Evolutionary conservation across 2,797 vertebrate genomes (phyloP).

Genomic region (Chelon labrosus): DNA sequence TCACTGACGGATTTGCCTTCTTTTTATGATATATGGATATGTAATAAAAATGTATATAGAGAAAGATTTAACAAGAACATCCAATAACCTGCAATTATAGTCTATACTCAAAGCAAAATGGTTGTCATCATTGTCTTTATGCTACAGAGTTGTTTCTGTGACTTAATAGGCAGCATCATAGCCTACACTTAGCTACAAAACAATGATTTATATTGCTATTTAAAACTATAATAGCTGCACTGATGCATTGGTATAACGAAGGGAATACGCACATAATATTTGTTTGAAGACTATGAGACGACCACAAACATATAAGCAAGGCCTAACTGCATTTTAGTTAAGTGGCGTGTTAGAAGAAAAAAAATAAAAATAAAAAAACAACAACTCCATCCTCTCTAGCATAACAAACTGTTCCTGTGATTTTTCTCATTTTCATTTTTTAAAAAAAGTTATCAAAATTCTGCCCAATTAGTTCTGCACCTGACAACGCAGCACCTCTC

Average conservation of each 20-base stretch:
- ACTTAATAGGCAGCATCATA: slow-evolving; percentile 83
- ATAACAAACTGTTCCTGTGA: slow-evolving; percentile 59
- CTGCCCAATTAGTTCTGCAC: slow-evolving; percentile 70
- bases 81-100: slow-evolving; percentile 78
- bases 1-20: slow-evolving; percentile 84
- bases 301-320: slow-evolving; percentile 68
- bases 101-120: slow-evolving; percentile 71
- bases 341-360: slow-evolving; percentile 64
- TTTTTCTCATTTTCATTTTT: slow-evolving; percentile 17
- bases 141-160: slow-evolving; percentile 85
- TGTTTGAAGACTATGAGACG: slow-evolving; percentile 72
- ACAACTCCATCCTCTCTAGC: slow-evolving; percentile 33
- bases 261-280: slow-evolving; percentile 52
- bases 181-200: slow-evolving; percentile 84
- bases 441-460: slow-evolving; percentile 71
- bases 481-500: slow-evolving; percentile 62
- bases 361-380: slow-evolving; percentile 6
- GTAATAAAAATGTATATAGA: slow-evolving; percentile 83
- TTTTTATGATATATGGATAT: slow-evolving; percentile 84
- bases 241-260: slow-evolving; percentile 71
- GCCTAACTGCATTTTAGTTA: slow-evolving; percentile 68
- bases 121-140: slow-evolving; percentile 84
- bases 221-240: slow-evolving; percentile 82
- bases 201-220: slow-evolving; percentile 86
- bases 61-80: slow-evolving; percentile 78